Evolutionary conservation across 2,888 invertebrate genomes (phyloP).

Genomic region (Dasypolia templi): DNA sequence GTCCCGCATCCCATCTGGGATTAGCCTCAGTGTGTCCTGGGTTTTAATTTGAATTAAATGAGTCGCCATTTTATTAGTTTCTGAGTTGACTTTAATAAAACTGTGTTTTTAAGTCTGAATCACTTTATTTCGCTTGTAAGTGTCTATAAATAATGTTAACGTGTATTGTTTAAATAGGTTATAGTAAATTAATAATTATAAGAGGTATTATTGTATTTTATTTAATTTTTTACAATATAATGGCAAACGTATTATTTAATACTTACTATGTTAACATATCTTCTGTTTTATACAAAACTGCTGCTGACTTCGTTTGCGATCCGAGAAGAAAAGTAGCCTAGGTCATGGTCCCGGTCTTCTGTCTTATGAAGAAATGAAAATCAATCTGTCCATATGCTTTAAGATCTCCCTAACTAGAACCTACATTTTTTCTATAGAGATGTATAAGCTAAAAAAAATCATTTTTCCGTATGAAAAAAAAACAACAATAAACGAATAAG

Average conservation of each 20-base stretch:
- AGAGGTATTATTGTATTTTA: conserved; percentile 7
- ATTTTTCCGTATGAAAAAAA: too few relatives aligned
- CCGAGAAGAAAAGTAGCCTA: too few relatives aligned
- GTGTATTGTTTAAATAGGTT: neutral
- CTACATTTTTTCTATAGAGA: too few relatives aligned
- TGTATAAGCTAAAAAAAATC: too few relatives aligned
- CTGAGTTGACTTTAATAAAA: neutral
- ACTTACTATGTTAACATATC: neutral
- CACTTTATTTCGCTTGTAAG: neutral
- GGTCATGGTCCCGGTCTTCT: too few relatives aligned
- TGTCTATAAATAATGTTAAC: conserved; percentile 1
- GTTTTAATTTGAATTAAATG: conserved; percentile 3
- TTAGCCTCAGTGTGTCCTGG: neutral
- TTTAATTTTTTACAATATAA: neutral
- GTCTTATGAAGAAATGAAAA: too few relatives aligned
- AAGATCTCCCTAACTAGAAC: too few relatives aligned
- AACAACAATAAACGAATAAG: too few relatives aligned
- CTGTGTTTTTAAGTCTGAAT: neutral
- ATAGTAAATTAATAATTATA: neutral
- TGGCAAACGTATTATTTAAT: neutral
- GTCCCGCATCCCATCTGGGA: neutral
- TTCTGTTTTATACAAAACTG: neutral
- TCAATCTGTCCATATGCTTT: too few relatives aligned
- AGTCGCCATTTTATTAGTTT: neutral
- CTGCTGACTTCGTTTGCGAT: too few relatives aligned